These are phyloP conservation scores for Eupithecia subumbrata DNA, from an alignment of 2,888 invertebrate species.

Conservation along the genomic window DNA sequence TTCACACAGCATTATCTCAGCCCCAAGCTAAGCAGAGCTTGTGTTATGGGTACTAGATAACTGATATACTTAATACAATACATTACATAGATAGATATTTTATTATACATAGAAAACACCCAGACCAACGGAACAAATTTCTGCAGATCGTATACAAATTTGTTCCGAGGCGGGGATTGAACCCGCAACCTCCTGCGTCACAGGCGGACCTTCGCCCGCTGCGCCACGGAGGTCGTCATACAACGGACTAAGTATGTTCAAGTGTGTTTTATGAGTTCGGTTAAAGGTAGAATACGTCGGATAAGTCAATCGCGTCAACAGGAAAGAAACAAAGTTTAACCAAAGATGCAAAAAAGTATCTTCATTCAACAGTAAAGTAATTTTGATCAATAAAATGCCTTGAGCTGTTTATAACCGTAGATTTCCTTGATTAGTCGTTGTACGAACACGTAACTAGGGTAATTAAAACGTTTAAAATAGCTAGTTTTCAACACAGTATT, in stretches of 20 bases:
- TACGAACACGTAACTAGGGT: constrained; percentile 28
- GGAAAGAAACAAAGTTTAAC: neutral
- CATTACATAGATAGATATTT: too few relatives aligned
- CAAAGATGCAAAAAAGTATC: constrained; percentile 1
- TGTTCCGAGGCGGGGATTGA: too few relatives aligned
- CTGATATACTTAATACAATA: too few relatives aligned
- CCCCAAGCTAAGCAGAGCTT: too few relatives aligned
- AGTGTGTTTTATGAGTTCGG: neutral
- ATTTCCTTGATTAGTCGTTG: constrained; percentile 34
- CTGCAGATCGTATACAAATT: too few relatives aligned
- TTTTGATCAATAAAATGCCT: constrained; percentile 31
- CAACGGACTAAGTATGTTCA: neutral
- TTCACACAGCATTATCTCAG: too few relatives aligned
- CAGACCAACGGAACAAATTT: too few relatives aligned
- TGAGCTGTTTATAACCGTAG: constrained; percentile 32
- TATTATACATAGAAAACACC: too few relatives aligned
- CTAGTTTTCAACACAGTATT: constrained; percentile 18
- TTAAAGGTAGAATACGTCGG: neutral
- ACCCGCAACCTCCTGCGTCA: too few relatives aligned
- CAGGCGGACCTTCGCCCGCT: too few relatives aligned
- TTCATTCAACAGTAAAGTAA: constrained; percentile 5
- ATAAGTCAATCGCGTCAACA: neutral
- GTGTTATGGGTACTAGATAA: too few relatives aligned
- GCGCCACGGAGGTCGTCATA: too few relatives aligned
- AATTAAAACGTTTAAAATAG: constrained; percentile 24